These are phyloP conservation scores for Trematomus bernacchii DNA, from an alignment of 2,797 vertebrate genomes.

Conservation along the genomic window DNA sequence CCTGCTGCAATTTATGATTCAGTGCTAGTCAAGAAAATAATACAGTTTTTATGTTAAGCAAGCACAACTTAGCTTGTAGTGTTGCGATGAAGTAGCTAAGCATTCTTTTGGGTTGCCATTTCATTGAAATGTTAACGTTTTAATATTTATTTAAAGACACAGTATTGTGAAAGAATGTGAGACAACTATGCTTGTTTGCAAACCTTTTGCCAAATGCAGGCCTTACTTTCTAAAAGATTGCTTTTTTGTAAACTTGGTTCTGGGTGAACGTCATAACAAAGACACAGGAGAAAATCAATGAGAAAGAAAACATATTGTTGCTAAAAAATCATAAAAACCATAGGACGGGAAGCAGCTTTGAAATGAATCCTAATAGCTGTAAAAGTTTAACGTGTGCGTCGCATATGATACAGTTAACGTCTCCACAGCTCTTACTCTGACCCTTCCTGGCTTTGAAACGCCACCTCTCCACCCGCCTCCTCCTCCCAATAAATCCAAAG, in stretches of 20 bases:
- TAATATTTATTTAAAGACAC: conserved; percentile 13
- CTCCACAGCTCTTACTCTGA: conserved; percentile 42
- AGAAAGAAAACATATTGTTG: conserved; percentile 1
- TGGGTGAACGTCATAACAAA: not conserved
- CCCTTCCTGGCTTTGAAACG: conserved; percentile 52
- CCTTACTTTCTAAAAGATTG: conserved; percentile 26
- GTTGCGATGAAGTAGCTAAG: not conserved
- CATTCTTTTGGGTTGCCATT: conserved; percentile 11
- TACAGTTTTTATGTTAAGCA: no score
- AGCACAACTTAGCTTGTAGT: not conserved
- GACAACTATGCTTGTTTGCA: conserved; percentile 18
- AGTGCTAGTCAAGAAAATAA: not conserved
- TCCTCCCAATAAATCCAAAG: conserved; percentile 74
- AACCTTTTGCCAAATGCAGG: conserved; percentile 25
- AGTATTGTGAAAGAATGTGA: conserved; percentile 11
- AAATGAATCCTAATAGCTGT: not conserved
- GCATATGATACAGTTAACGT: conserved; percentile 37
- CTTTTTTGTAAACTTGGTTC: not conserved
- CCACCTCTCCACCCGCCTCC: conserved; percentile 53
- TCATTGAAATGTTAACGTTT: conserved; percentile 15
- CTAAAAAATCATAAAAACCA: conserved; percentile 6
- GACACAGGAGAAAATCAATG: not conserved
- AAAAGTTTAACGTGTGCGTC: conserved; percentile 13
- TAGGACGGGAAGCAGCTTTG: not conserved
- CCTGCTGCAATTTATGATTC: not conserved